Conservation (phyloP, 2,888 invertebrate species). For the Nephrocerus scutellatus region DNA sequence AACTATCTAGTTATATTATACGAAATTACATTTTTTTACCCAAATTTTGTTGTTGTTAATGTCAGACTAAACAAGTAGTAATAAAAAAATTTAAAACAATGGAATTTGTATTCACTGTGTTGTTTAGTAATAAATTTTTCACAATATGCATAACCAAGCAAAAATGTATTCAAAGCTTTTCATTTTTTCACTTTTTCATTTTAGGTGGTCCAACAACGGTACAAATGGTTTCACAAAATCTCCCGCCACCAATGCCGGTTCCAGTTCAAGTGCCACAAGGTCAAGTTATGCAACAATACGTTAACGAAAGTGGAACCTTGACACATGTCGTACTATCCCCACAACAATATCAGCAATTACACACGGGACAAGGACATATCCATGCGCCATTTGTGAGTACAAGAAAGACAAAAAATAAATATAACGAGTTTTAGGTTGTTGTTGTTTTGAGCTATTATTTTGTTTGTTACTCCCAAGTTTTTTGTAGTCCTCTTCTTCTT, state of each 20-base stretch:
- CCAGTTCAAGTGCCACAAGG: constrained; percentile 89
- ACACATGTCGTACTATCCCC: constrained; percentile 85
- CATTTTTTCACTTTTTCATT: constrained; percentile 31
- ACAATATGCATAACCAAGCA: no score
- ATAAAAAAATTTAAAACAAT: no score
- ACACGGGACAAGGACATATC: constrained; percentile 50
- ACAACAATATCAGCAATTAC: constrained; percentile 53
- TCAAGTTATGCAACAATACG: constrained; percentile 84
- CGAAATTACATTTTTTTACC: no score
- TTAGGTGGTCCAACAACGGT: constrained; percentile 70
- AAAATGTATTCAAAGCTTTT: no score
- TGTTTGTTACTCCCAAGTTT: no score
- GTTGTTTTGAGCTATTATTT: background rate
- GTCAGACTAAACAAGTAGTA: no score
- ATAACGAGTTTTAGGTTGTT: constrained; percentile 1
- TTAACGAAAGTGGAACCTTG: constrained; percentile 82
- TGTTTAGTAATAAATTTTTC: no score
- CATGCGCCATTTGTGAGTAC: constrained; percentile 61
- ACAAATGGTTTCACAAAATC: constrained; percentile 76
- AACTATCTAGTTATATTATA: no score
- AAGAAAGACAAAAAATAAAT: background rate
- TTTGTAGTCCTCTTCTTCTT: no score
- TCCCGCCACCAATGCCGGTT: constrained; percentile 71
- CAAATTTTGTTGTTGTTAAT: no score
- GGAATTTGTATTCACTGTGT: no score